These are phyloP conservation scores for Triops longicaudatus DNA, from an alignment of 1,140 invertebrate species.

Conservation along the genomic window DNA sequence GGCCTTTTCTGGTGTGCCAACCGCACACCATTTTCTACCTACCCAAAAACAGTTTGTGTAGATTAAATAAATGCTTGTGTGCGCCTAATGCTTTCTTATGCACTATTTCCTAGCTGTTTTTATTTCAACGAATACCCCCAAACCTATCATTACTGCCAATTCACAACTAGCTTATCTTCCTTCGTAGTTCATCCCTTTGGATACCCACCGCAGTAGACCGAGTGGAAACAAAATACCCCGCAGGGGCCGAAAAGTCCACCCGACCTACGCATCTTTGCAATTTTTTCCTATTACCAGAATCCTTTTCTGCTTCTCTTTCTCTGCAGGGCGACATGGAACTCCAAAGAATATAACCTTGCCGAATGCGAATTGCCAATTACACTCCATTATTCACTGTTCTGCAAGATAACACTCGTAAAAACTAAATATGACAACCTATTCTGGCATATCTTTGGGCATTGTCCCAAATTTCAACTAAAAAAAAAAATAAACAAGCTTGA, in stretches of 20 bases:
- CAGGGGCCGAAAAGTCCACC: not conserved
- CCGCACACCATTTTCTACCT: no score
- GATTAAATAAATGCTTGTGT: not conserved
- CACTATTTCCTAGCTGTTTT: not conserved
- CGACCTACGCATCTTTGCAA: constrained; percentile 3
- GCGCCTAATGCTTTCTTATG: not conserved
- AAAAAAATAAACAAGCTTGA: not conserved
- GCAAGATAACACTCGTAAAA: not conserved
- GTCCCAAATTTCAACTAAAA: not conserved
- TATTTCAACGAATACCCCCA: not conserved
- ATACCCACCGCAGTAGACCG: not conserved
- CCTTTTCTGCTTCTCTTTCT: not conserved
- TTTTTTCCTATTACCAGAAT: not conserved
- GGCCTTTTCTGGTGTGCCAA: no score
- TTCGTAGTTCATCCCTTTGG: not conserved
- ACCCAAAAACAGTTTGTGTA: no score
- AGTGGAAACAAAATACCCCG: not conserved
- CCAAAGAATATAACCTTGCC: not conserved
- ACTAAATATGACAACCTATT: not conserved
- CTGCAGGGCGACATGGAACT: not conserved
- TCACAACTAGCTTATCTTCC: not conserved
- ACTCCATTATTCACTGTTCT: not conserved
- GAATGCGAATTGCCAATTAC: constrained; percentile 8
- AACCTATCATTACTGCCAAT: constrained; percentile 8
- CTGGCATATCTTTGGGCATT: not conserved